Evolutionary conservation across 1,140 invertebrate genomes (phyloP).

Genomic region (Aphelenchoides avenae): DNA sequence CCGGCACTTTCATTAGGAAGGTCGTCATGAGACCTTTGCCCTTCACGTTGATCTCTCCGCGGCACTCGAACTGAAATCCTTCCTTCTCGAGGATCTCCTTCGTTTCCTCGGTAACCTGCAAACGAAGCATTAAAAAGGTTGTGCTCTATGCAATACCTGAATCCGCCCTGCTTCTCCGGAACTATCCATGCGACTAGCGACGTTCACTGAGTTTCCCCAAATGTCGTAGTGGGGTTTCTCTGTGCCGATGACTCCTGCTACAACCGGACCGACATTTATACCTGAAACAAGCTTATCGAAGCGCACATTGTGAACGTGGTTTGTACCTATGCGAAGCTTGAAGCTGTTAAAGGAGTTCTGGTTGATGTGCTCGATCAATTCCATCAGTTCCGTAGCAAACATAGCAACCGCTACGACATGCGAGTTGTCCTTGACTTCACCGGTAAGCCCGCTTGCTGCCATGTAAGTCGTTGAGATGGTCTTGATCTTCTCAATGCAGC

Average conservation of each 20-base stretch:
- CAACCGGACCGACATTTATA: constrained; percentile 58
- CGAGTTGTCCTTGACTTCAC: constrained; percentile 26
- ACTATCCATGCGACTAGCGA: constrained; percentile 66
- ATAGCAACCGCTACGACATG: constrained; percentile 75
- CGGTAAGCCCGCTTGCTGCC: constrained; percentile 79
- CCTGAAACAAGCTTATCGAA: constrained; percentile 33
- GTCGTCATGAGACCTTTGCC: constrained; percentile 48
- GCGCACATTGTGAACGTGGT: constrained; percentile 20
- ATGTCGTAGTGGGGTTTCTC: constrained; percentile 94
- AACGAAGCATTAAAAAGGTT: constrained; percentile 2
- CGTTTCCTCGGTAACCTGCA: constrained; percentile 69
- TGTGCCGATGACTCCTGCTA: constrained; percentile 84
- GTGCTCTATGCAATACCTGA: constrained; percentile 27
- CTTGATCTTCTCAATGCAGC: constrained; percentile 89
- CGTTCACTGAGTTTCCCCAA: constrained; percentile 91
- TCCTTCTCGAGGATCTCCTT: constrained; percentile 52
- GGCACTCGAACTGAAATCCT: constrained; percentile 57
- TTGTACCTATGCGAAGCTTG: constrained; percentile 50
- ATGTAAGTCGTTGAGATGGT: constrained; percentile 93
- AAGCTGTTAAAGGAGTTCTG: constrained; percentile 49
- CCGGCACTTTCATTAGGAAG: too few relatives aligned
- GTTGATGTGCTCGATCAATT: constrained; percentile 53
- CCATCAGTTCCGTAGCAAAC: constrained; percentile 71
- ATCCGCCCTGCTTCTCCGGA: constrained; percentile 45
- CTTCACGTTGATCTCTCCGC: constrained; percentile 58